phyloP scores from a whole-genome alignment of 2,113 vertebrate species.

The Trogon melanurus region DNA sequence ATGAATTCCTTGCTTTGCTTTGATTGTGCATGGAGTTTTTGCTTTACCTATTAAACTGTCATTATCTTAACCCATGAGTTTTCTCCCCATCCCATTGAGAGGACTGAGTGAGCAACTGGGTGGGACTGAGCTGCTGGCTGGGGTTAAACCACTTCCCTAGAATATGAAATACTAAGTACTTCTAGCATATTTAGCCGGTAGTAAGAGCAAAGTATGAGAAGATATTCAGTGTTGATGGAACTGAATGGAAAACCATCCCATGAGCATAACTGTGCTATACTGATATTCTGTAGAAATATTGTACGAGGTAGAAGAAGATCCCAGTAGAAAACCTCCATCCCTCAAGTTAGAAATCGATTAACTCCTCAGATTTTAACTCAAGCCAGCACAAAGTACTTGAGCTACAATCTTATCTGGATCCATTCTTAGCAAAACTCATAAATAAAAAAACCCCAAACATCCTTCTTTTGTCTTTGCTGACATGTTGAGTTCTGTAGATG shows the following conservation, averaged over 20 bases:
- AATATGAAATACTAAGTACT: neutral
- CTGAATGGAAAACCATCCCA: neutral
- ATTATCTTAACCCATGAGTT: neutral
- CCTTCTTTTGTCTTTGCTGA: neutral
- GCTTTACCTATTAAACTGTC: neutral
- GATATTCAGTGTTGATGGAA: neutral
- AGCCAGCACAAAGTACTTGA: neutral
- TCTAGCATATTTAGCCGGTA: neutral
- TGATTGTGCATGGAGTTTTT: accelerated
- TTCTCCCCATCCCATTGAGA: neutral
- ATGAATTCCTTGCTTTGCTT: neutral
- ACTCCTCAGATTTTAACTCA: neutral
- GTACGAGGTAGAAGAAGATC: neutral
- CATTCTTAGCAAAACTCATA: neutral
- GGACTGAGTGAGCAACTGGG: neutral
- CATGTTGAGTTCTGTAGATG: neutral
- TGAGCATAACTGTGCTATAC: neutral
- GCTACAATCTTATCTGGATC: neutral
- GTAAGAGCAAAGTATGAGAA: neutral
- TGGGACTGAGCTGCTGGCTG: neutral
- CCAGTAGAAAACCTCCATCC: neutral
- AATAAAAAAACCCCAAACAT: neutral
- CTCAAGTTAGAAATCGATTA: neutral
- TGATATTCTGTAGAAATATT: neutral
- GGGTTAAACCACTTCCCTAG: neutral